These are phyloP conservation scores for Lysandra bellargus DNA, from an alignment of 2,888 invertebrate species.

Conservation along the genomic window DNA sequence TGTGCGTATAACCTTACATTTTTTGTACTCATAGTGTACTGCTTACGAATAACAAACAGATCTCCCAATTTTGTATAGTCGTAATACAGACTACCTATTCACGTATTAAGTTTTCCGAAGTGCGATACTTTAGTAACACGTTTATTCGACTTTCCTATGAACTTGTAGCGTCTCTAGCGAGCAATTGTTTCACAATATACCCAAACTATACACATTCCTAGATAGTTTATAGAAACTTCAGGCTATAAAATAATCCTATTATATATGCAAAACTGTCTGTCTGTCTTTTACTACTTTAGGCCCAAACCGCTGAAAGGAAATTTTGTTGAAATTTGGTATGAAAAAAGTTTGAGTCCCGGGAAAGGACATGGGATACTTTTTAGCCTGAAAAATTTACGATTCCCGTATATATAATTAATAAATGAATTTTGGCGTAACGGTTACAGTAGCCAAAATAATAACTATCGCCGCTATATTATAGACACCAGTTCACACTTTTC, in stretches of 20 bases:
- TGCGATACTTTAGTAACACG: conserved; percentile 15
- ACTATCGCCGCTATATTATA: too few relatives aligned
- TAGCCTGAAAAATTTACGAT: too few relatives aligned
- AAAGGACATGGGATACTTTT: too few relatives aligned
- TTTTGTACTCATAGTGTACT: not conserved
- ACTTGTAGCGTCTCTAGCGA: conserved; percentile 16
- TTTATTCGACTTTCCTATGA: conserved; percentile 7
- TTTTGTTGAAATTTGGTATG: too few relatives aligned
- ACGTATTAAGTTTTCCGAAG: conserved; percentile 4
- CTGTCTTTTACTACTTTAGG: too few relatives aligned
- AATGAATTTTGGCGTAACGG: too few relatives aligned
- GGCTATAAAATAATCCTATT: not conserved
- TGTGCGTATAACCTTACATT: not conserved
- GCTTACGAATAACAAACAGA: not conserved
- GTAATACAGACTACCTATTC: not conserved
- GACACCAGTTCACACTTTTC: too few relatives aligned
- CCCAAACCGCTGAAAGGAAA: too few relatives aligned
- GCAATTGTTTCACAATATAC: conserved; percentile 8
- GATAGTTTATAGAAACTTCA: not conserved
- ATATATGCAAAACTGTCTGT: too few relatives aligned
- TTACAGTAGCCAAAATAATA: too few relatives aligned
- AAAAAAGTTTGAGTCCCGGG: too few relatives aligned
- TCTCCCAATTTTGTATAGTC: not conserved
- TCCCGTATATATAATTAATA: too few relatives aligned
- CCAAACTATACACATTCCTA: not conserved